These are phyloP conservation scores for Remorina albescens DNA, from an alignment of 2,797 vertebrate species.

Conservation along the genomic window DNA sequence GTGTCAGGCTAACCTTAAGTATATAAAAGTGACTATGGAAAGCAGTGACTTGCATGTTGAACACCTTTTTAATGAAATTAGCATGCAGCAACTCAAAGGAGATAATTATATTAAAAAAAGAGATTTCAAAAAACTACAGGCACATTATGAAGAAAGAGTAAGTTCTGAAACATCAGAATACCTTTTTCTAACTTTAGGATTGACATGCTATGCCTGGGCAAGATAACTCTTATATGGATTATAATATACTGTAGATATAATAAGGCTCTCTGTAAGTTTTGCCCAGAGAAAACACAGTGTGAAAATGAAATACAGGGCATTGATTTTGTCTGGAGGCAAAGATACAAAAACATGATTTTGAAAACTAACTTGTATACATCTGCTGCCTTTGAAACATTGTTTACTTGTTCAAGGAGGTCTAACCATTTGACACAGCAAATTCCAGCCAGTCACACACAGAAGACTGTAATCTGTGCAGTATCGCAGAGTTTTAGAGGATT, in stretches of 20 bases:
- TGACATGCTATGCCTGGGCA: slow-evolving; percentile 30
- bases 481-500: not conserved
- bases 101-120: slow-evolving; percentile 5
- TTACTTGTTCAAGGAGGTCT: not conserved
- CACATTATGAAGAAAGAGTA: slow-evolving; percentile 15
- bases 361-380: not conserved
- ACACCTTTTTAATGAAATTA: not conserved
- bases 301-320: not conserved
- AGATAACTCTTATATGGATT: slow-evolving; percentile 66
- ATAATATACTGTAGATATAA: slow-evolving; percentile 33
- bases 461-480: not conserved
- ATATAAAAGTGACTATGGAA: not conserved
- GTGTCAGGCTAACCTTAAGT: slow-evolving; percentile 34
- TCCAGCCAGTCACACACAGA: slow-evolving; percentile 34
- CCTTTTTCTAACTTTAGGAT: slow-evolving; percentile 19
- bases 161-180: slow-evolving; percentile 35
- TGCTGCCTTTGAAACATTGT: not conserved
- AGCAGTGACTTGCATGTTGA: not conserved
- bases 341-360: slow-evolving; percentile 22
- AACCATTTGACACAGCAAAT: slow-evolving; percentile 6
- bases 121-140: not conserved
- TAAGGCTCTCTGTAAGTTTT: slow-evolving; percentile 11
- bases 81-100: not conserved
- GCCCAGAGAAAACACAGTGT: slow-evolving; percentile 28
- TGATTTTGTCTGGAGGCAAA: not conserved